phyloP scores from a whole-genome alignment of 92 coral and sea anemone genomes.

The Galaxea fascicularis region DNA sequence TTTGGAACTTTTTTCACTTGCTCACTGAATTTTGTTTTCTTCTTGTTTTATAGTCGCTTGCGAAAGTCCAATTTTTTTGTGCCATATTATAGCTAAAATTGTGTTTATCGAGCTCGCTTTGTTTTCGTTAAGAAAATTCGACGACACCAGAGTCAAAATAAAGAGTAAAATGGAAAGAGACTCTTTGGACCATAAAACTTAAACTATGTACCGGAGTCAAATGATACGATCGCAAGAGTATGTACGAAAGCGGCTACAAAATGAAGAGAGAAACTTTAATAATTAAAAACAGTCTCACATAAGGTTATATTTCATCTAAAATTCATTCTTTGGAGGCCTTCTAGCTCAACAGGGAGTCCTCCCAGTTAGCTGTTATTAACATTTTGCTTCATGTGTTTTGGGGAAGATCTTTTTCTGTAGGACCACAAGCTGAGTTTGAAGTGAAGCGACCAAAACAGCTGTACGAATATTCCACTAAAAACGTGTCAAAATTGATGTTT shows the following conservation, averaged over 20 bases:
- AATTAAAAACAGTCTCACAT: not conserved
- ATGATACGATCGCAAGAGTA: not conserved
- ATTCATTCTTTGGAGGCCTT: not conserved
- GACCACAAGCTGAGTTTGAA: constrained; percentile 42
- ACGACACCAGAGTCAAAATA: not conserved
- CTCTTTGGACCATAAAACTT: not conserved
- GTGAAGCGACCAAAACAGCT: constrained; percentile 20
- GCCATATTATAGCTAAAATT: not conserved
- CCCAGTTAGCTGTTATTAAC: constrained; percentile 14
- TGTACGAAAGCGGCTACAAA: not conserved
- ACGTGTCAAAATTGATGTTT: constrained; percentile 42
- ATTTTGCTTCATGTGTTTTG: constrained; percentile 19
- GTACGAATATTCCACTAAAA: constrained; percentile 34
- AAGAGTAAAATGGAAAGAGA: not conserved
- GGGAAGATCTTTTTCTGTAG: constrained; percentile 1
- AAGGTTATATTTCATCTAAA: not conserved
- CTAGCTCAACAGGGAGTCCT: constrained; percentile 21
- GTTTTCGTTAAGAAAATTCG: not conserved
- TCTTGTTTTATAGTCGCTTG: not conserved
- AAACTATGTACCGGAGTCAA: not conserved
- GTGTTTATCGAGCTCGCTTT: not conserved
- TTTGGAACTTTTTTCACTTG: not conserved
- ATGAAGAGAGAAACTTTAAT: constrained; percentile 2
- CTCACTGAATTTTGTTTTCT: not conserved
- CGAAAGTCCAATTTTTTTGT: not conserved